phyloP scores from a whole-genome alignment of 2,888 invertebrate genomes.

The Hyposoter dolosus region DNA sequence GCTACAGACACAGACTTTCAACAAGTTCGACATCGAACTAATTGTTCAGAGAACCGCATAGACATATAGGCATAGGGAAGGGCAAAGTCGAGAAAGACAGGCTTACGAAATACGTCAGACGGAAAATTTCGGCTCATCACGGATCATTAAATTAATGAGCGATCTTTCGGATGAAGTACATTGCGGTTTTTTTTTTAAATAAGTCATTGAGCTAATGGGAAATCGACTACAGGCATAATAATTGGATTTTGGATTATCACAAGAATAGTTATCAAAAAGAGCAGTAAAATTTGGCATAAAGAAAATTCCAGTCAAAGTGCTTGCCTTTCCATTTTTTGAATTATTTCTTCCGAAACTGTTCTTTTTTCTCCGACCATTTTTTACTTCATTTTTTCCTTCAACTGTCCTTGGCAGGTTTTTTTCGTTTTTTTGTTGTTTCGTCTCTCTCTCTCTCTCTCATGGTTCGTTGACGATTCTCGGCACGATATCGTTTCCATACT shows the following conservation, averaged over 20 bases:
- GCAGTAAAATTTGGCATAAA: not conserved
- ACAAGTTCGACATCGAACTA: constrained; percentile 64
- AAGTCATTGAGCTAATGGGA: not conserved
- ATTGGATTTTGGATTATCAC: not conserved
- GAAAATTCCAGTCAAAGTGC: not conserved
- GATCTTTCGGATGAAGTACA: not conserved
- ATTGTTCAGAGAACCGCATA: constrained; percentile 53
- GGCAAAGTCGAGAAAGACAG: constrained; percentile 10
- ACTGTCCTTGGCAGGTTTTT: not conserved
- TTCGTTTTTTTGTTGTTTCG: not conserved
- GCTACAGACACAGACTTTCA: constrained; percentile 42
- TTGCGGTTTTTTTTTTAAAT: not conserved
- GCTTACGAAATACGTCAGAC: constrained; percentile 41
- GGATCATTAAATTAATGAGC: constrained; percentile 58
- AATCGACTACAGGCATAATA: not conserved
- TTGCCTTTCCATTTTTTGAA: not conserved
- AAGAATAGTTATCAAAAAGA: not conserved
- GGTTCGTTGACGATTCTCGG: constrained; percentile 54
- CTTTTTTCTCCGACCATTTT: not conserved
- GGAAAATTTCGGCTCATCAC: constrained; percentile 57
- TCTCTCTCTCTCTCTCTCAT: constrained; percentile 2
- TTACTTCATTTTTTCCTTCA: constrained; percentile 12
- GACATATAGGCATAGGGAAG: constrained; percentile 5
- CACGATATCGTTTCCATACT: constrained; percentile 64
- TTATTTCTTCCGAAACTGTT: not conserved